phyloP scores from a whole-genome alignment of 2,888 invertebrate species.

The Noctua janthe region DNA sequence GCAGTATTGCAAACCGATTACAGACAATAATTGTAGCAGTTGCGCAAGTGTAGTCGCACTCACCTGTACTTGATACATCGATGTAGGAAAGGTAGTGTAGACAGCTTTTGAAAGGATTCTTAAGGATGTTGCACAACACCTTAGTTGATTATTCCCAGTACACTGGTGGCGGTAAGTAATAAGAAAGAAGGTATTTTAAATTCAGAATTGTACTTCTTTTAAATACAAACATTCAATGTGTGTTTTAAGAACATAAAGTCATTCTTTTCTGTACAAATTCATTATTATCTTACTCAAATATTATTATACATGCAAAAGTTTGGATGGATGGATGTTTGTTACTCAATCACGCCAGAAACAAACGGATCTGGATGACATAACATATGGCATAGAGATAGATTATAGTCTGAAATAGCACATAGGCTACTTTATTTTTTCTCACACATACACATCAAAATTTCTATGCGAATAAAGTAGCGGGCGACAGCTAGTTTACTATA shows the following conservation, averaged over 20 bases:
- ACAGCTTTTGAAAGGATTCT: background rate
- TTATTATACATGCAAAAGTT: background rate
- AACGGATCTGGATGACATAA: background rate
- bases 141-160: background rate
- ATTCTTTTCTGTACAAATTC: too few relatives aligned
- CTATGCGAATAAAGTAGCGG: background rate
- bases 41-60: conserved; percentile 70
- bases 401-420: too few relatives aligned
- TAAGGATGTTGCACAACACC: background rate
- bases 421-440: background rate
- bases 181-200: background rate
- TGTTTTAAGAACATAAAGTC: too few relatives aligned
- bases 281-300: too few relatives aligned
- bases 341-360: background rate
- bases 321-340: background rate
- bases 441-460: background rate
- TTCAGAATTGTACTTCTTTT: background rate
- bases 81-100: conserved; percentile 68
- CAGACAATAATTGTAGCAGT: conserved; percentile 71
- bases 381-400: background rate
- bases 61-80: conserved; percentile 51
- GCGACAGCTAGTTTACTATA: background rate
- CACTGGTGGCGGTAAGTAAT: background rate
- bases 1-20: conserved; percentile 69
- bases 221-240: background rate